Evolutionary conservation across 2,797 vertebrate species (phyloP), one percentile per base, ranked within the genome.

Genomic region (Catamblyrhynchus diadema): DNA sequence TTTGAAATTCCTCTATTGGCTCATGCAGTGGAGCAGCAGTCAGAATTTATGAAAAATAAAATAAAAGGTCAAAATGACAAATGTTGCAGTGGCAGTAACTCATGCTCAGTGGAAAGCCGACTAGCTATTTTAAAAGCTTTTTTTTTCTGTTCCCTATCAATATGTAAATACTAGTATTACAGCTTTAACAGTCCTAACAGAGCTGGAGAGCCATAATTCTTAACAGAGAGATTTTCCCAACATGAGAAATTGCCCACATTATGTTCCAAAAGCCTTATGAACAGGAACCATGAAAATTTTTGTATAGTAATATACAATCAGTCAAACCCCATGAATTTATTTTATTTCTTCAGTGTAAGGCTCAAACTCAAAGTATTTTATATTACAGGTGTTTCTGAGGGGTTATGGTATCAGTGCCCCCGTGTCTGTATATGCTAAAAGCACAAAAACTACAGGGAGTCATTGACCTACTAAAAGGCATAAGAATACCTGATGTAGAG

Each of bases 11-110:
- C 25, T 59, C 57, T 78, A 25, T 30, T 83, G 50, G 54, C 27
- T 84, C 35, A 51, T 25, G 24, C 12, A 62, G 23, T 28, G n/a
- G 19, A 91, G n/a, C 27, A 75, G 14, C 23, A 81, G 45, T 39
- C 51, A 59, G 25, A 66, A 62, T 72, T 88, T 64, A 69, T 24
- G 18, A 69, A 78, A 91, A 93, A 88, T 54, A 60, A 81, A 95
- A 73, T 37, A 67, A 82, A 90, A 88, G 27, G 42, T 81, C 69
- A 92, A 94, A 95, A 92, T 88, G 13, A 51, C 74, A 81, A 70
- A 83, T 89, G n/a, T 72, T 92, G 35, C 24, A 81, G 44, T 57
- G 69, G 51, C 50, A 79, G n/a, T 80, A 95, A 85, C 25, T 93
- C 75, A 53, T 23, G 35, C 14, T 91, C 45, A 59, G 32, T n/a